These are phyloP conservation scores for Heterohyrax brucei DNA, from an alignment of 2,797 vertebrate species.

Conservation along the genomic window DNA sequence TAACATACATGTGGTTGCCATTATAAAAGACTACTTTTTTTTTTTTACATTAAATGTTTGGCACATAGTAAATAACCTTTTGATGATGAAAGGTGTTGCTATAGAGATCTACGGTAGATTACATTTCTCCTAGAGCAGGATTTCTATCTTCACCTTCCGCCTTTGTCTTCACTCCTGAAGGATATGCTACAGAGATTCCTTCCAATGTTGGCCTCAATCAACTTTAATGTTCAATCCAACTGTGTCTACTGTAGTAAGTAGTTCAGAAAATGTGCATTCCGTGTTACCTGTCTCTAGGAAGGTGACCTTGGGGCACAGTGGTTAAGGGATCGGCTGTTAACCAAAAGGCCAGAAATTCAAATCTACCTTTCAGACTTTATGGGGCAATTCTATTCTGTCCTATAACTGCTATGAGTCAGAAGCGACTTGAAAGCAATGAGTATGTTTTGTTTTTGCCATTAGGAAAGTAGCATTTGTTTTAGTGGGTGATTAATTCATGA, in stretches of 20 bases:
- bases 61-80: background rate
- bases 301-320: background rate
- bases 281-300: background rate
- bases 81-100: background rate
- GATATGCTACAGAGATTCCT: background rate
- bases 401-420: no score
- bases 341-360: no score
- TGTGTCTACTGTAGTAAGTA: background rate
- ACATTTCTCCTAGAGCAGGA: background rate
- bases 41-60: background rate
- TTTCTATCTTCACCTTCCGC: accelerated
- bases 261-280: background rate
- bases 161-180: background rate
- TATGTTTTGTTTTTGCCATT: background rate
- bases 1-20: no score
- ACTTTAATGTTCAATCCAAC: background rate
- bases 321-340: no score
- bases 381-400: no score
- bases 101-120: background rate
- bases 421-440: no score
- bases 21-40: no score
- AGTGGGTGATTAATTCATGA: background rate
- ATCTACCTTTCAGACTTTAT: no score
- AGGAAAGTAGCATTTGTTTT: background rate
- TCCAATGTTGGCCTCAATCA: background rate